phyloP scores from a whole-genome alignment of 2,888 invertebrate species.

The Luperina testacea region DNA sequence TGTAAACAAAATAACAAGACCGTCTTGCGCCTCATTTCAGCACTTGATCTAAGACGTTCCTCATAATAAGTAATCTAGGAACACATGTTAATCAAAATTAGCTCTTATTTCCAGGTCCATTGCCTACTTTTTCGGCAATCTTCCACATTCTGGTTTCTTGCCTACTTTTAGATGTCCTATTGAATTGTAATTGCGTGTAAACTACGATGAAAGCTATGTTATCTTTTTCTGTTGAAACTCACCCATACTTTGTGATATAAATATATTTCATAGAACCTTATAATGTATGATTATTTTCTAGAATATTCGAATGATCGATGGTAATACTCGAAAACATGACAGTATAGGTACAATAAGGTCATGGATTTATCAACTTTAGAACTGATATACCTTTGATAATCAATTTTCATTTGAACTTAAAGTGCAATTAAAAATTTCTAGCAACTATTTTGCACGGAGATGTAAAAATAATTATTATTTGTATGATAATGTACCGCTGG shows the following conservation, averaged over 20 bases:
- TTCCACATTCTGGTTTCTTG: slow-evolving; percentile 44
- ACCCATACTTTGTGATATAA: slow-evolving; percentile 79
- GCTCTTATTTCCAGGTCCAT: slow-evolving; percentile 67
- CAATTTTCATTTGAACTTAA: slow-evolving; percentile 70
- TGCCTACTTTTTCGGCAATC: slow-evolving; percentile 39
- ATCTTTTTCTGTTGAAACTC: slow-evolving; percentile 73
- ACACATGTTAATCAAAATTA: slow-evolving; percentile 33
- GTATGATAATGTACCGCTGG: slow-evolving; percentile 62
- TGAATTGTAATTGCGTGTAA: slow-evolving; percentile 56
- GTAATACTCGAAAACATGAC: slow-evolving; percentile 58
- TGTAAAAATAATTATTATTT: slow-evolving; percentile 73
- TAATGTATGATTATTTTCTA: slow-evolving; percentile 62
- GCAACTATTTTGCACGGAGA: slow-evolving; percentile 71
- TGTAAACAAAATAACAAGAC: slow-evolving; percentile 2
- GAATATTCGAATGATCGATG: slow-evolving; percentile 52
- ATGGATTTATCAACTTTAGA: slow-evolving; percentile 60
- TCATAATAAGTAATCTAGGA: not conserved
- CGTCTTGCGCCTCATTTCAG: slow-evolving; percentile 30
- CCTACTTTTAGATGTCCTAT: slow-evolving; percentile 51
- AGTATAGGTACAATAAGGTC: slow-evolving; percentile 58
- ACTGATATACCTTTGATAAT: slow-evolving; percentile 63
- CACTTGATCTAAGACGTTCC: slow-evolving; percentile 13
- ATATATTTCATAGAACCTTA: slow-evolving; percentile 64
- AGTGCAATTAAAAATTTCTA: slow-evolving; percentile 81
- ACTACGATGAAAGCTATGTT: slow-evolving; percentile 49